A percentile compares a stretch with the other conserved stretches of the same genome.
Conservation (phyloP, 2,888 invertebrate species). For the Eristalinus aeneus region DNA sequence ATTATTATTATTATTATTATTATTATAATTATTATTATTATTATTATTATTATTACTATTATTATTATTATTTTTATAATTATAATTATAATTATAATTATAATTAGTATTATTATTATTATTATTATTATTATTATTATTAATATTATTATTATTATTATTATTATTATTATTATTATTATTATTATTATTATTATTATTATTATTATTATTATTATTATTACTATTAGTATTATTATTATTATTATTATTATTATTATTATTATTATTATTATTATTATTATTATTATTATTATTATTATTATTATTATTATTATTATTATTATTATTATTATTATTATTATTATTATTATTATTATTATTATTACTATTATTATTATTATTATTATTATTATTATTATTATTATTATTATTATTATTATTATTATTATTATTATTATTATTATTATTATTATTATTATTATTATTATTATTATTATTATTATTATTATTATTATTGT, state of each 20-base stretch:
- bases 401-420: constrained; percentile 10
- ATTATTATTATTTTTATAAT: constrained; percentile 4
- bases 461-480: constrained; percentile 14
- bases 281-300: constrained; percentile 5
- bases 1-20: too few relatives aligned
- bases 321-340: constrained; percentile 1
- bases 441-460: constrained; percentile 4
- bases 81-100: constrained; percentile 1
- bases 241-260: constrained; percentile 1
- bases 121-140: background rate
- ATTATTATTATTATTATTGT: constrained; percentile 8
- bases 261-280: constrained; percentile 10
- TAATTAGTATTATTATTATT: background rate
- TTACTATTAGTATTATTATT: constrained; percentile 2
- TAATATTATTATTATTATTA: constrained; percentile 1
- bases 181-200: background rate
- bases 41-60: background rate
- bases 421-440: constrained; percentile 7
- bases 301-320: background rate
- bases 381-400: constrained; percentile 10
- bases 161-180: constrained; percentile 8
- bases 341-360: constrained; percentile 9
- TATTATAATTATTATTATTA: background rate
- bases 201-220: constrained; percentile 6
- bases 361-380: constrained; percentile 7